Base-by-base conservation (phyloP, 1,140 invertebrate species). In the Neodiprion fabricii region DNA sequence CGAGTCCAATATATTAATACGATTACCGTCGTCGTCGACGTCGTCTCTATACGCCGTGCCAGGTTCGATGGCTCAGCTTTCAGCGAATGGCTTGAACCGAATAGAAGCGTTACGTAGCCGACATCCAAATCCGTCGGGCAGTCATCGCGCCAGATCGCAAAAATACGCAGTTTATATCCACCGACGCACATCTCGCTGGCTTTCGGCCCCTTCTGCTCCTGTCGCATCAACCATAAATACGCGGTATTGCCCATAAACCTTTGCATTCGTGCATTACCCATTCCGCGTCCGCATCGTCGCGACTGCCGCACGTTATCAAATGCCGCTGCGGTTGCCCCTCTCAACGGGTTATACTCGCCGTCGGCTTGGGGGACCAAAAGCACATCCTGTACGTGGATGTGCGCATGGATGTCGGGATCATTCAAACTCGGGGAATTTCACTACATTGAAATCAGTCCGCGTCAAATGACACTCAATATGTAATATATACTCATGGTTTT, bases 241-340 rank as follows among this genome's bases (percentile, higher is more conserved):
- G 78, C 83, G 83, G 84, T 87, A 88, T 88, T 87, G 84, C 79
- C 83, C 81, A 85, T 88, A 85, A 87, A 87, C 82, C 83, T 84
- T 86, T 84, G 85, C 85, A 85, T 84, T 86, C 83, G 82, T 85
- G 82, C 84, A 85, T 85, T 86, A 85, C 81, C 83, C 84, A 83
- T 74, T 14, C 82, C 78, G 79, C 79, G 81, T 81, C 73, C 77
- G 77, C 76, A 74, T 79, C 74, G 73, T 75, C 71, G 28, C 78
- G 67, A 76, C 72, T 73, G 71, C 75, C 70, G 76, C 74, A 77
- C 77, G 79, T 85, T 85, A 86, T 85, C 83, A 79, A 85, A 84
- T 86, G 82, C 79, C 78, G 71, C 68, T 49, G 73, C 28, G 28
- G 28, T 5, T 40, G 28, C 28, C 28, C 28, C 28, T 5, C 28